Conservation (phyloP, 2,113 vertebrate species). For the Reinhardtius hippoglossoides region DNA sequence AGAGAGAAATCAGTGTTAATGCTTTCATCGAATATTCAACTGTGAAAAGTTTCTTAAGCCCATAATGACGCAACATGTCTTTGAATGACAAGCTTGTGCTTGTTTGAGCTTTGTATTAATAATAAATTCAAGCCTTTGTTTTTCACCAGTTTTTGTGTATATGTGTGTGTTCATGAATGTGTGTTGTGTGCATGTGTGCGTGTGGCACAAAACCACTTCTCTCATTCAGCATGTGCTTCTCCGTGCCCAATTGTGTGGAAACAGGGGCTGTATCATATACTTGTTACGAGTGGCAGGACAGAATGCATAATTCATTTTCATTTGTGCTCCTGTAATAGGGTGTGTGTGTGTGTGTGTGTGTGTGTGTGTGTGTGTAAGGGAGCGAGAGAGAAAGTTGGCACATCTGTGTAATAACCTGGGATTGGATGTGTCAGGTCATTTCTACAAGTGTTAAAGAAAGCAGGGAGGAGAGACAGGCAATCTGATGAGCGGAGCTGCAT, state of each 20-base stretch:
- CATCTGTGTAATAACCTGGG: constrained; percentile 82
- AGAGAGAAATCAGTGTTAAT: too few relatives aligned
- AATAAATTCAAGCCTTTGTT: constrained; percentile 28
- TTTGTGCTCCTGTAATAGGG: constrained; percentile 72
- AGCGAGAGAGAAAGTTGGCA: constrained; percentile 61
- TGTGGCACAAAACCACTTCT: constrained; percentile 26
- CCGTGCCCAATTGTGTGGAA: constrained; percentile 70
- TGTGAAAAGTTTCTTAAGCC: constrained; percentile 25
- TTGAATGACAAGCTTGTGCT: constrained; percentile 18
- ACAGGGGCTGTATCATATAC: constrained; percentile 70
- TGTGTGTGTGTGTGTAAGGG: constrained; percentile 12
- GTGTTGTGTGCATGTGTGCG: constrained; percentile 3
- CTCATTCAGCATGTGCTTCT: constrained; percentile 50
- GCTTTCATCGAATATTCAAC: neutral
- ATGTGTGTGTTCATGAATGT: constrained; percentile 20
- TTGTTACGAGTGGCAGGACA: constrained; percentile 71
- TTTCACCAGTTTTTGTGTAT: constrained; percentile 15
- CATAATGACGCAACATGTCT: constrained; percentile 26
- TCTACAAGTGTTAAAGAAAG: constrained; percentile 85
- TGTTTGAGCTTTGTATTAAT: constrained; percentile 35
- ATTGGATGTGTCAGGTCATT: constrained; percentile 87
- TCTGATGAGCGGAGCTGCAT: constrained; percentile 64
- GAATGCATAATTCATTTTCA: constrained; percentile 85
- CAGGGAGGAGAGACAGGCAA: constrained; percentile 71
- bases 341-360: constrained; percentile 12